Conservation (phyloP, 2,888 invertebrate species). For the Polylopha cassiicola region DNA sequence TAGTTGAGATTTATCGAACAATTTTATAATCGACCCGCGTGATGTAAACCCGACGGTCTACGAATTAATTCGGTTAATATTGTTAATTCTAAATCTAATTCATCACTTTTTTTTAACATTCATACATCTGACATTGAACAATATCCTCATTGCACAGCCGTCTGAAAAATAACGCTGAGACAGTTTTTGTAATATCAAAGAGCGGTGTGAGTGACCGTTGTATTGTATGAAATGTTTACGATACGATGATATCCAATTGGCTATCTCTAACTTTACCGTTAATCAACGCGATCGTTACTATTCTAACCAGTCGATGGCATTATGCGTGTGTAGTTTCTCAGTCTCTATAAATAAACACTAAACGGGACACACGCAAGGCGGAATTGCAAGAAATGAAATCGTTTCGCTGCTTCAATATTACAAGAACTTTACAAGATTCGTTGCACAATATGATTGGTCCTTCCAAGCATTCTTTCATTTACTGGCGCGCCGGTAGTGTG, state of each 20-base stretch:
- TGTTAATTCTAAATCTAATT: slow-evolving; percentile 71
- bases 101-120: slow-evolving; percentile 71
- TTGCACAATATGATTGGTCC: slow-evolving; percentile 76
- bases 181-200: slow-evolving; percentile 77
- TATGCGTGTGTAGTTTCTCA: slow-evolving; percentile 72
- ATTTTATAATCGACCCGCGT: no score
- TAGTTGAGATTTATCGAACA: background rate
- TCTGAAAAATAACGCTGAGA: slow-evolving; percentile 68
- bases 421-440: slow-evolving; percentile 77
- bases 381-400: slow-evolving; percentile 66
- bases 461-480: slow-evolving; percentile 73
- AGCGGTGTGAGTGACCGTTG: slow-evolving; percentile 38
- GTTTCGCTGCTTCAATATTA: slow-evolving; percentile 75
- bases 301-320: slow-evolving; percentile 24
- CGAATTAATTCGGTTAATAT: slow-evolving; percentile 63
- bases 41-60: slow-evolving; percentile 51
- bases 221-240: slow-evolving; percentile 9
- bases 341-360: slow-evolving; percentile 59
- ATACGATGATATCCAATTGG: slow-evolving; percentile 7
- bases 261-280: slow-evolving; percentile 16
- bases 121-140: slow-evolving; percentile 70
- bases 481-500: slow-evolving; percentile 66
- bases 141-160: slow-evolving; percentile 72
- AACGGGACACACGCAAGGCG: slow-evolving; percentile 72
- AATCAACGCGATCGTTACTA: slow-evolving; percentile 14